These are phyloP conservation scores for Dicyrtomina minuta DNA, from an alignment of 2,888 invertebrate genomes.

Conservation along the genomic window DNA sequence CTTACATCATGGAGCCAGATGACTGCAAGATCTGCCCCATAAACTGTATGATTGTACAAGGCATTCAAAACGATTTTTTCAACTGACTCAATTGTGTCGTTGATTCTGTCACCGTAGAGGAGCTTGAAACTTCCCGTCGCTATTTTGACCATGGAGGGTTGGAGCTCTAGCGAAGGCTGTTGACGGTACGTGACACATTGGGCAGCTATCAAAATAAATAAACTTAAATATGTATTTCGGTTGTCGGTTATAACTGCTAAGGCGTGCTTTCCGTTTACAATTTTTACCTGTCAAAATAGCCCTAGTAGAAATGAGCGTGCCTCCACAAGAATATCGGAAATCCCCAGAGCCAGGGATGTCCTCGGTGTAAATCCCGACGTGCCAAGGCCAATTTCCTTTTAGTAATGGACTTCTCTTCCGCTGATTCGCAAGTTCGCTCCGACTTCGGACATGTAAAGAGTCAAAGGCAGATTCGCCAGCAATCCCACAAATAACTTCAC, in stretches of 20 bases:
- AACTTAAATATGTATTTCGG: too few species aligned
- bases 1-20: background rate
- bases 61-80: background rate
- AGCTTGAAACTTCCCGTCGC: background rate
- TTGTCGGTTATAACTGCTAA: too few species aligned
- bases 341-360: background rate
- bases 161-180: background rate
- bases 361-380: constrained; percentile 14
- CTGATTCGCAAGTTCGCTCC: too few species aligned
- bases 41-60: background rate
- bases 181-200: constrained; percentile 7
- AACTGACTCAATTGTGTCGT: background rate
- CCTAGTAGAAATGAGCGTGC: background rate
- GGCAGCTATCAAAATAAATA: background rate
- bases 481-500: too few species aligned
- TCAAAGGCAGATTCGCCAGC: too few species aligned
- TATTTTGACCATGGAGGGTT: background rate
- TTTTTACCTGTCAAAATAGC: constrained; percentile 9
- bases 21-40: background rate
- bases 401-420: too few species aligned
- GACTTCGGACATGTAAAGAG: too few species aligned
- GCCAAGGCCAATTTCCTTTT: constrained; percentile 9
- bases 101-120: background rate
- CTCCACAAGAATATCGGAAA: constrained; percentile 2
- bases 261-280: too few species aligned